Evolutionary conservation across 1,140 invertebrate genomes (phyloP), one percentile per base, ranked within the genome.

Genomic region (Tetramorium alpestre): DNA sequence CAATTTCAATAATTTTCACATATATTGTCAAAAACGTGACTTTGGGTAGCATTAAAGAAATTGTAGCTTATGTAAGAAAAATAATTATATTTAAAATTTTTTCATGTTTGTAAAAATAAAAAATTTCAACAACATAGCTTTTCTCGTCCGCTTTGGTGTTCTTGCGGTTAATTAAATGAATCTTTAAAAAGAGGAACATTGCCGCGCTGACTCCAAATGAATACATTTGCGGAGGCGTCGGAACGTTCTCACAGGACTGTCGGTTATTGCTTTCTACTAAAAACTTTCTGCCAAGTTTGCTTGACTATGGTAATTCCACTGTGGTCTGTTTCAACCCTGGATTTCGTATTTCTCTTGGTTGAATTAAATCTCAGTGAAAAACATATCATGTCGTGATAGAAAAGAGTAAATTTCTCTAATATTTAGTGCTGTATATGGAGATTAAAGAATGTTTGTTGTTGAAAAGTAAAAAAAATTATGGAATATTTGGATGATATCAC

Each of bases 231-330:
- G 51, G 33, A 72, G 75, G 69, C 87, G 67, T 78, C 60, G 75
- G 82, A 72, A 87, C 41, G 60, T 47, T 56, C 28, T 67, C 75
- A 49, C 28, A 60, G 41, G 6, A 73, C n/a, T 0, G 54, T 22
- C 54, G 84, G 67, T 89, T 88, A 89, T 89, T 86, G 60, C 87
- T 85, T 88, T 56, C 82, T 47, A 56, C 65, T 77, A 49, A 22
- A 88, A 89, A 88, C 80, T 88, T 88, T 73, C 25, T 28, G 33
- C 62, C 65, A 76, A 85, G 65, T 78, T 88, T 73, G 62, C 49
- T 62, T 47, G 44, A 25, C 65, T 58, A 60, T 82, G 44, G 18
- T 73, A 47, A 73, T 60, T 58, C 25, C 13, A 3, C 22, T 84
- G 41, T 84, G 72, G 62, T 69, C 18, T n/a, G 67, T 60, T 58